These are phyloP conservation scores for Rostratula benghalensis DNA, from an alignment of 2,113 vertebrate species.

Conservation along the genomic window DNA sequence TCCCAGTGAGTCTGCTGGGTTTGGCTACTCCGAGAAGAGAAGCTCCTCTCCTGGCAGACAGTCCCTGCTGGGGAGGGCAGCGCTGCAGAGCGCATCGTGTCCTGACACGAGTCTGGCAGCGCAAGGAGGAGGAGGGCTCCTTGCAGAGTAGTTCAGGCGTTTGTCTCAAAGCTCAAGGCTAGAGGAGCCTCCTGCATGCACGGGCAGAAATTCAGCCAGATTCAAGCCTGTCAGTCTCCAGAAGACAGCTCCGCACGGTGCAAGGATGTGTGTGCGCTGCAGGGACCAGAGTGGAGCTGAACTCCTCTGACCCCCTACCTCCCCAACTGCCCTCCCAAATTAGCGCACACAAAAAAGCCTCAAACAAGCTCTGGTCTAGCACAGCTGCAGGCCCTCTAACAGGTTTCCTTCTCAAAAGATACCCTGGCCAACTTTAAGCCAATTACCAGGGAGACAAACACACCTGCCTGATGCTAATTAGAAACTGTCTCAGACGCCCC, in stretches of 20 bases:
- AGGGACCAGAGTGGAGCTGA: not conserved
- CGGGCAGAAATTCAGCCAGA: not conserved
- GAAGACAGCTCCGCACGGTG: not conserved
- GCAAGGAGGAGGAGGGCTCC: not conserved
- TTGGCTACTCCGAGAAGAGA: not conserved
- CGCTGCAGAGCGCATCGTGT: accelerated
- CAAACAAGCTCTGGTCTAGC: not conserved
- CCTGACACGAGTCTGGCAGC: not conserved
- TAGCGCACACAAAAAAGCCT: not conserved
- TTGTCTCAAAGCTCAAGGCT: not conserved
- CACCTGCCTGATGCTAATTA: conserved; percentile 77
- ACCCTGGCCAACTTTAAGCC: not conserved
- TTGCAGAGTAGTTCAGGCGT: not conserved
- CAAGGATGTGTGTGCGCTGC: not conserved
- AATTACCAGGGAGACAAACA: conserved; percentile 24
- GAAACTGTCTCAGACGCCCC: conserved; percentile 42
- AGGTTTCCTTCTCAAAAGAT: not conserved
- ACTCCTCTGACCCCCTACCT: not conserved
- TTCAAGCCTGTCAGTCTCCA: not conserved
- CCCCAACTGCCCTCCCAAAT: not conserved
- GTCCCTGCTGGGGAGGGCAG: not conserved
- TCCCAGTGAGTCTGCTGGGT: not conserved
- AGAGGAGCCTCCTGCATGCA: not conserved
- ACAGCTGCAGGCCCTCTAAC: not conserved
- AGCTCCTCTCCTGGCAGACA: not conserved